phyloP scores from a whole-genome alignment of 2,888 invertebrate species.

The Calliopum simillimum region DNA sequence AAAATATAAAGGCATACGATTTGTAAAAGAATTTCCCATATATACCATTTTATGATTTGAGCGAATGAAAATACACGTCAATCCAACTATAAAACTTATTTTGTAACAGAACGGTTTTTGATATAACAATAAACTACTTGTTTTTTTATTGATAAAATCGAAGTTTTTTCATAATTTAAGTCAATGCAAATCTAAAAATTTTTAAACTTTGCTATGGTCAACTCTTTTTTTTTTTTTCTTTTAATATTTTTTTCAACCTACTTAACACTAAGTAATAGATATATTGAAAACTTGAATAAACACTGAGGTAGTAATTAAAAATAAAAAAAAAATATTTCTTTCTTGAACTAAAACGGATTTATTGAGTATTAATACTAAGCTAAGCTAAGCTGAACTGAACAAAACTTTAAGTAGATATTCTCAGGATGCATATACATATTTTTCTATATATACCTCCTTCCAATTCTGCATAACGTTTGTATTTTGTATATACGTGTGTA shows the following conservation, averaged over 20 bases:
- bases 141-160: background rate
- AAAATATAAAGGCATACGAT: no score
- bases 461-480: slow-evolving; percentile 61
- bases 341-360: slow-evolving; percentile 9
- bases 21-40: no score
- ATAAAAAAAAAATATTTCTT: background rate
- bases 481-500: slow-evolving; percentile 38
- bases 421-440: slow-evolving; percentile 54
- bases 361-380: no score
- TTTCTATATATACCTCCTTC: slow-evolving; percentile 66
- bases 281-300: slow-evolving; percentile 40
- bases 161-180: no score
- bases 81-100: background rate
- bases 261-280: no score
- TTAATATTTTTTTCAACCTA: slow-evolving; percentile 41
- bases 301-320: slow-evolving; percentile 25
- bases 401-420: slow-evolving; percentile 32
- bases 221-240: slow-evolving; percentile 11
- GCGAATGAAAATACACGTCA: no score
- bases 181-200: no score
- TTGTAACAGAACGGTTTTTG: background rate
- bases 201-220: slow-evolving; percentile 21
- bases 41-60: no score
- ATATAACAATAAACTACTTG: background rate
- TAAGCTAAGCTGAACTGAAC: slow-evolving; percentile 31